Percentiles rank a stretch among this genome's conserved stretches.
These are phyloP conservation scores for Periophthalmus modestus DNA, from an alignment of 2,113 vertebrate species.

Conservation along the genomic window DNA sequence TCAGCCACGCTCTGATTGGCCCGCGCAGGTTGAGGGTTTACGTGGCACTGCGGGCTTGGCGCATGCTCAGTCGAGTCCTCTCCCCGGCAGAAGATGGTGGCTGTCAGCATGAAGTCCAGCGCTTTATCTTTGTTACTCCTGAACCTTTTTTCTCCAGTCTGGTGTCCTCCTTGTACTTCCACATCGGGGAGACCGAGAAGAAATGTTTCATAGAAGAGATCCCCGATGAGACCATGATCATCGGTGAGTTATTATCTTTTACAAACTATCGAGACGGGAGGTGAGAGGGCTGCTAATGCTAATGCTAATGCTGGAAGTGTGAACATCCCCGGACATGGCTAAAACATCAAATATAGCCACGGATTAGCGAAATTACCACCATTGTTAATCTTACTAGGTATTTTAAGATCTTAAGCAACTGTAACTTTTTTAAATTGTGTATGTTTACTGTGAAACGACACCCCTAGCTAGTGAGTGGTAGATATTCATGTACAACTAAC, in stretches of 20 bases:
- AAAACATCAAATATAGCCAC: not conserved
- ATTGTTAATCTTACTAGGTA: not conserved
- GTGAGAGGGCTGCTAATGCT: constrained; percentile 18
- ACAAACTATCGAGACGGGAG: not conserved
- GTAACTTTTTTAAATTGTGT: not conserved
- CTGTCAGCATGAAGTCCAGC: constrained; percentile 66
- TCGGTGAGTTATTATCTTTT: constrained; percentile 74
- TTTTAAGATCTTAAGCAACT: not conserved
- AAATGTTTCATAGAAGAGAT: constrained; percentile 95
- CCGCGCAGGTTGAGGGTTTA: constrained; percentile 48
- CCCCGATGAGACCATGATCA: constrained; percentile 93
- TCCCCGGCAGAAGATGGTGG: constrained; percentile 68
- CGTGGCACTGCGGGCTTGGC: constrained; percentile 73
- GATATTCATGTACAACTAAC: too few species aligned
- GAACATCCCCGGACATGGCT: not conserved
- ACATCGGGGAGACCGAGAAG: constrained; percentile 91
- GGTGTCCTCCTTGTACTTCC: constrained; percentile 83
- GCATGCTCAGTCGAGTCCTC: constrained; percentile 54
- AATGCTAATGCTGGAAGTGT: constrained; percentile 39
- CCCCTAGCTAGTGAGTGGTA: too few species aligned
- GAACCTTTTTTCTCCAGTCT: constrained; percentile 48
- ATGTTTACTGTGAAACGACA: too few species aligned
- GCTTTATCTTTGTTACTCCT: constrained; percentile 64
- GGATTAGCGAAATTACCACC: not conserved
- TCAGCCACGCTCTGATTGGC: constrained; percentile 59